Base-by-base conservation (phyloP, 2,888 invertebrate species). In the Muschampia plurimacula region DNA sequence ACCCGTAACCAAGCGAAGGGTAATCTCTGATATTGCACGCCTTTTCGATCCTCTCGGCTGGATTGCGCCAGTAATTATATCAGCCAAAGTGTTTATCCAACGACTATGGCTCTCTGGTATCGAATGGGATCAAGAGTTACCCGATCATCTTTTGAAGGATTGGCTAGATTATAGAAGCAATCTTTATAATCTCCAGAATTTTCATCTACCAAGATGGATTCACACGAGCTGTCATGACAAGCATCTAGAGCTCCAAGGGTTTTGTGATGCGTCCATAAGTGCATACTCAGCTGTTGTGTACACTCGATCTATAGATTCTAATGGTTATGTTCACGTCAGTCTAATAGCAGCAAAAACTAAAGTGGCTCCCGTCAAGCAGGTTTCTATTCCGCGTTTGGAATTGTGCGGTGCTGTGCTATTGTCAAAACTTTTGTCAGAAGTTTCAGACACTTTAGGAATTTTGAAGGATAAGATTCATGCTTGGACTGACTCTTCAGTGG, bases 41-140 rank as follows among this genome's bases (percentile, higher is more conserved):
- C 39, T 79, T 1, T 80, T 74, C 39, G 78, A 80, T 66, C 80
- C 77, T 2, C 46, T 79, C 2, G 79, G 79, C 4, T 78, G 76
- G 77, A 62, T 79, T 44, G 74, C 77, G 52, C 77, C 79, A 13
- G 36, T 39, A n/a, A 75, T 76, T 1, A 70, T 77, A 12, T 15
- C 36, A 46, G 77, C 77, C 9, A 79, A 78, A 57, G 68, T 76
- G 0, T 66, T 77, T 0, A 79, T 81, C 1, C 80, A 81, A 71
- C 73, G 73, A 22, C 22, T 81, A 7, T 81, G 80, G 80, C n/a
- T 79, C 46, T 63, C 74, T 15, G 76, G 77, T 1, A 10, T 79
- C 0, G 55, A 28, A 0, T 82, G 82, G 82, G 80, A 82, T 66
- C 76, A 79, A 13, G 52, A 70, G 8, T 12, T 78, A 36, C 74